A percentile compares a stretch with the other conserved stretches of the same genome.
Evolutionary conservation across 1,140 invertebrate species (phyloP).

Genomic region (Pectinophora gossypiella): DNA sequence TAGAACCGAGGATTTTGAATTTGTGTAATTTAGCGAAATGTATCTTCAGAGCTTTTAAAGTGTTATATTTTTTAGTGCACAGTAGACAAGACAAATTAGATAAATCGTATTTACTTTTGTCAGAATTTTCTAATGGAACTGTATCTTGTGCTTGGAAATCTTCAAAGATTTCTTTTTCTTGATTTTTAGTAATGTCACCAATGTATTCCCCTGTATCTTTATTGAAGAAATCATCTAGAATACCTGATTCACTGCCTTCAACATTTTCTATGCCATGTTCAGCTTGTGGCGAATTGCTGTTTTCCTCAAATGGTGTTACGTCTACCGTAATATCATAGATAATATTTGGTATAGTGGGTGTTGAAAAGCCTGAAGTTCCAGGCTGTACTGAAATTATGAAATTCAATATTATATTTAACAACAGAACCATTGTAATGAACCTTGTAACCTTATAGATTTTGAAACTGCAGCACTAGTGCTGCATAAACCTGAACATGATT

Average conservation of each 20-base stretch:
- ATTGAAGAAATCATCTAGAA: slow-evolving; percentile 40
- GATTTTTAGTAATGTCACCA: not conserved
- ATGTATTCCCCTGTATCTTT: not conserved
- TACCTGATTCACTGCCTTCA: slow-evolving; percentile 25
- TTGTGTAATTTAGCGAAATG: slow-evolving; percentile 63
- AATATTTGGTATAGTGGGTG: slow-evolving; percentile 53
- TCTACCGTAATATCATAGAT: slow-evolving; percentile 45
- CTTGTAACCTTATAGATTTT: too few species aligned
- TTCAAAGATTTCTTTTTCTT: not conserved
- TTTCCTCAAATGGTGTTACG: too few species aligned
- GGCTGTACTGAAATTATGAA: slow-evolving; percentile 31
- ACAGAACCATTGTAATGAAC: too few species aligned
- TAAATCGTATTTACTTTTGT: slow-evolving; percentile 44
- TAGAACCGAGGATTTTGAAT: slow-evolving; percentile 63
- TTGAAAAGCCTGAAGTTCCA: slow-evolving; percentile 29
- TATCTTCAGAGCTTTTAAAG: slow-evolving; percentile 57
- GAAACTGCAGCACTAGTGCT: too few species aligned
- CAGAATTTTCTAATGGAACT: slow-evolving; percentile 7
- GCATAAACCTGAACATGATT: too few species aligned
- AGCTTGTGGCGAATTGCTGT: slow-evolving; percentile 2
- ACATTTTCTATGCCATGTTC: slow-evolving; percentile 18
- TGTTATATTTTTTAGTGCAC: slow-evolving; percentile 69
- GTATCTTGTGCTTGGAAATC: too few species aligned
- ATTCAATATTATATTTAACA: too few species aligned
- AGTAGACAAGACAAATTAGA: slow-evolving; percentile 51